A percentile compares a stretch with the other conserved stretches of the same genome.
phyloP scores from a whole-genome alignment of 37 sponge, comb jelly and placozoan species.

The Aplysina aerophoba region DNA sequence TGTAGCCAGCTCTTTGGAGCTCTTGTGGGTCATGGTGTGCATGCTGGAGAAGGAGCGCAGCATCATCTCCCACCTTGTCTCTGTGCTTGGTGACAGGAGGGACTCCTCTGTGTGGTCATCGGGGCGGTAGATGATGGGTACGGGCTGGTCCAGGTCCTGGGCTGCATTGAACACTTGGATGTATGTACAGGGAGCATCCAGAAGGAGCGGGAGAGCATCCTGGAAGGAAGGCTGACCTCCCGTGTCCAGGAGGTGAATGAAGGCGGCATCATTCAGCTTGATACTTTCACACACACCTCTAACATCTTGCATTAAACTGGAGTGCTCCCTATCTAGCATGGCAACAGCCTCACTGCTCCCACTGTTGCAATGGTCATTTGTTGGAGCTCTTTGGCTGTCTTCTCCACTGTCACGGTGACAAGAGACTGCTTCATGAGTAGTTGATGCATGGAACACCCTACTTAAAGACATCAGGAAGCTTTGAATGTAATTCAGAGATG shows the following conservation, averaged over 20 bases:
- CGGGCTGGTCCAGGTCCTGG: slow-evolving; percentile 1
- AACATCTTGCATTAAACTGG: no score
- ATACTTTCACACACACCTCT: no score
- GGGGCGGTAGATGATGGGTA: not conserved
- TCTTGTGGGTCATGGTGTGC: slow-evolving; percentile 4
- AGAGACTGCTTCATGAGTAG: no score
- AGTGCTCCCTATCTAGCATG: no score
- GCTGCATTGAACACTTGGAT: slow-evolving; percentile 22
- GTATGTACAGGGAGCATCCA: slow-evolving; percentile 18
- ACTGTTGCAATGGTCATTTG: no score
- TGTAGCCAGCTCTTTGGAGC: no score
- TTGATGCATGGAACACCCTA: no score
- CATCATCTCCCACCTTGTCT: slow-evolving; percentile 21
- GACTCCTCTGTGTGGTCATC: slow-evolving; percentile 3
- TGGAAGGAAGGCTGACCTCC: slow-evolving; percentile 27
- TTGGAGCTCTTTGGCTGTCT: no score
- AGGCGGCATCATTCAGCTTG: not conserved
- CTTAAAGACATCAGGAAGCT: no score
- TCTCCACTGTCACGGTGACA: no score
- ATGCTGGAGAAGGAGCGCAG: not conserved
- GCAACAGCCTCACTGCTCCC: no score
- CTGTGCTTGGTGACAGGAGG: not conserved
- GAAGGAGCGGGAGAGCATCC: slow-evolving; percentile 31
- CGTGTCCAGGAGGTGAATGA: slow-evolving; percentile 23
- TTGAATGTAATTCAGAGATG: no score